Conservation (phyloP, 2,888 invertebrate species). For the Tipula lateralis region DNA sequence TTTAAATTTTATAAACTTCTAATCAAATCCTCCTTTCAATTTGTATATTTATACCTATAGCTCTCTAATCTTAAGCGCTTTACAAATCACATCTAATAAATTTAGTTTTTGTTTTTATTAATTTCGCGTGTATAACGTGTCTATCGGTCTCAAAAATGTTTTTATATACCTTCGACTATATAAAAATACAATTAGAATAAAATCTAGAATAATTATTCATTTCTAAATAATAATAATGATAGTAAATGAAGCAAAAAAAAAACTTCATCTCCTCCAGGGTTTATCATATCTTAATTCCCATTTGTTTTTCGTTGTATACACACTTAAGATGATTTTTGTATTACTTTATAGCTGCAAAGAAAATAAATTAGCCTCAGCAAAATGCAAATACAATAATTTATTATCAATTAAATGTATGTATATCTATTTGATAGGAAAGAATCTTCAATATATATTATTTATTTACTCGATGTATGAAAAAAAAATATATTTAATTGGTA, state of each 20-base stretch:
- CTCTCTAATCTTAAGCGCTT: background rate
- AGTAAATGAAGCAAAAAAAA: background rate
- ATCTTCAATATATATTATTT: background rate
- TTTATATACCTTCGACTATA: background rate
- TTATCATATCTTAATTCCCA: background rate
- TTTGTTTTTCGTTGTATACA: background rate
- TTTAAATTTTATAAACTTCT: background rate
- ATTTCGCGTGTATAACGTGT: background rate
- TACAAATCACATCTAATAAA: background rate
- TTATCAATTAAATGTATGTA: conserved; percentile 26
- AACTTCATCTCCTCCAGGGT: conserved; percentile 1
- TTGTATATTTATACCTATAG: background rate
- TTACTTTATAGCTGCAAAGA: background rate
- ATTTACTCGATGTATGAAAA: background rate
- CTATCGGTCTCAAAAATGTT: background rate
- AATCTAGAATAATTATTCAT: conserved; percentile 25
- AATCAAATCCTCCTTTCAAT: background rate
- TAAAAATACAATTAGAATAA: conserved; percentile 15
- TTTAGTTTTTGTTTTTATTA: background rate
- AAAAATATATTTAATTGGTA: background rate
- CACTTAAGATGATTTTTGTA: conserved; percentile 4
- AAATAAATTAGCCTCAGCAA: background rate
- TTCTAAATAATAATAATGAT: background rate
- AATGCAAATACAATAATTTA: conserved; percentile 27
- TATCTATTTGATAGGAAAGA: background rate